A percentile compares a stretch with the other conserved stretches of the same genome.
Evolutionary conservation across 2,797 vertebrate species (phyloP).

Genomic region (Tangara arthus): DNA sequence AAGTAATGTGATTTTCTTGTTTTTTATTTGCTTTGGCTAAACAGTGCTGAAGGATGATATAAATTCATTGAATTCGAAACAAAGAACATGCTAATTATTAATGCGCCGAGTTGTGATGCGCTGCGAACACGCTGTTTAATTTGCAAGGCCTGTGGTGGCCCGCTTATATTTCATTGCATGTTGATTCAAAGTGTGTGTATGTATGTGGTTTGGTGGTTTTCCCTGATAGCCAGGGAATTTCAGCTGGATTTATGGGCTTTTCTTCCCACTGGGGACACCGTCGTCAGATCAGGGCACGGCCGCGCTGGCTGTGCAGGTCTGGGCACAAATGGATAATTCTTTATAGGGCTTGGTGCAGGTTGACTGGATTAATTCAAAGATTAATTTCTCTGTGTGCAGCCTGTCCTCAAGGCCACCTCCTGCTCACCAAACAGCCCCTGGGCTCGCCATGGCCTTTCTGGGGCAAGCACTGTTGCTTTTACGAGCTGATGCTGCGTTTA

Average conservation of each 20-base stretch:
- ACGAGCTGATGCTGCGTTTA: background rate
- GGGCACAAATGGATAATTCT: background rate
- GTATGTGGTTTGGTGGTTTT: background rate
- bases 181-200: background rate
- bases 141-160: constrained; percentile 51
- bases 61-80: constrained; percentile 70
- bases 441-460: background rate
- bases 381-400: background rate
- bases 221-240: background rate
- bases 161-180: background rate
- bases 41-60: constrained; percentile 71
- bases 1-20: constrained; percentile 73
- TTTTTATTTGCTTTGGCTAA: constrained; percentile 77
- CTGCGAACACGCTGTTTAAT: constrained; percentile 30
- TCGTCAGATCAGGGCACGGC: accelerated
- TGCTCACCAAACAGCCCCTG: background rate
- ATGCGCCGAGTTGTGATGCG: constrained; percentile 2
- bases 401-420: background rate
- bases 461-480: background rate
- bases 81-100: constrained; percentile 75
- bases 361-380: background rate
- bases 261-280: accelerated
- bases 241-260: background rate
- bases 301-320: accelerated
- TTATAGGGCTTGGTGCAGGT: background rate